A percentile compares a stretch with the other conserved stretches of the same genome.
These are phyloP conservation scores for Amphipoea lucens DNA, from an alignment of 2,888 invertebrate genomes.

Conservation along the genomic window DNA sequence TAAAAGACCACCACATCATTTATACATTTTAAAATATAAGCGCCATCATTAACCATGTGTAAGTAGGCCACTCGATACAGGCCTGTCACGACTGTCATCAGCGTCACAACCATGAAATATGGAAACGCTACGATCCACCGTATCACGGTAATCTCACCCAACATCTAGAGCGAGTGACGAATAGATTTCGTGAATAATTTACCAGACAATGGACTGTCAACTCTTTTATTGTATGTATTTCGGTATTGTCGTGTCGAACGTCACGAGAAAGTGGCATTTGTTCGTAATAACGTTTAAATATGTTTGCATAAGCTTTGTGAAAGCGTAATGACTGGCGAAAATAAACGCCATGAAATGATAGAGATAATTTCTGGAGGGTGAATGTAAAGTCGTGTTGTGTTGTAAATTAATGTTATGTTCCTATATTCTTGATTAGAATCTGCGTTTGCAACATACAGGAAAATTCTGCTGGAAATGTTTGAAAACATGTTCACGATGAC, in stretches of 20 bases:
- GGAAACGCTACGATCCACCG: constrained; percentile 84
- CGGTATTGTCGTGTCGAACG: constrained; percentile 69
- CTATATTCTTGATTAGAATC: constrained; percentile 17
- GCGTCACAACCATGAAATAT: constrained; percentile 82
- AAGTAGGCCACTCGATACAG: constrained; percentile 72
- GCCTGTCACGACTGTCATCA: constrained; percentile 88
- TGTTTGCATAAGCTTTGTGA: constrained; percentile 69
- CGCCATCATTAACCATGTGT: constrained; percentile 72
- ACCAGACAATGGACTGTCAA: constrained; percentile 86
- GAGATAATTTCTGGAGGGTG: constrained; percentile 45
- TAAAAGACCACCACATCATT: constrained; percentile 15
- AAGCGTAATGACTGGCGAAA: constrained; percentile 68
- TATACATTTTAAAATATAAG: constrained; percentile 40
- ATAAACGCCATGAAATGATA: constrained; percentile 53
- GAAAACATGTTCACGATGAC: neutral
- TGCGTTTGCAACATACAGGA: neutral
- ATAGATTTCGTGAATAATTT: constrained; percentile 89
- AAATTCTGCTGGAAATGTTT: neutral
- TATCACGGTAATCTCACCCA: constrained; percentile 84
- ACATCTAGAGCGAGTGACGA: constrained; percentile 82
- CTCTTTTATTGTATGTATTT: constrained; percentile 81
- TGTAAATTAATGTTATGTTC: constrained; percentile 21
- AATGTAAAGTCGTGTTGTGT: constrained; percentile 45
- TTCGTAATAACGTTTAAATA: constrained; percentile 71
- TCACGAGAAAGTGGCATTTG: constrained; percentile 79